These are phyloP conservation scores for Premnoplex brunnescens DNA, from an alignment of 2,797 vertebrate species.

Conservation along the genomic window DNA sequence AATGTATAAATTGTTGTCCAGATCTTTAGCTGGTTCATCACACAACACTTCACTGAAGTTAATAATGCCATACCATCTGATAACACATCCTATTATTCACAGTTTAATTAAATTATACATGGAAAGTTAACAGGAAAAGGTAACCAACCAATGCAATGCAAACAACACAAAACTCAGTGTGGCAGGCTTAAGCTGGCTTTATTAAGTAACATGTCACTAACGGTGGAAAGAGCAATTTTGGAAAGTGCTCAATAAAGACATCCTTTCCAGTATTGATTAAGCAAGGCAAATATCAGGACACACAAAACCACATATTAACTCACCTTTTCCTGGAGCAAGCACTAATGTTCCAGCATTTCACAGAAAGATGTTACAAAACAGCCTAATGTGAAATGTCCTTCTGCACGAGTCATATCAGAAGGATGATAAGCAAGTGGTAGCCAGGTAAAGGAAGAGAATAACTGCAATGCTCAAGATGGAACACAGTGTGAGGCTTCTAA, in stretches of 20 bases:
- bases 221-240: background rate
- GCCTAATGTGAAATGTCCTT: background rate
- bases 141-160: background rate
- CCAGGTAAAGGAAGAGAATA: constrained; percentile 40
- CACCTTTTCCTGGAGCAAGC: constrained; percentile 57
- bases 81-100: background rate
- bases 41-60: background rate
- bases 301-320: background rate
- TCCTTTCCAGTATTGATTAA: constrained; percentile 29
- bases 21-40: background rate
- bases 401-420: background rate
- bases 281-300: background rate
- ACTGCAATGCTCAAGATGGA: rapidly evolving
- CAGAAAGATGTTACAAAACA: constrained; percentile 61
- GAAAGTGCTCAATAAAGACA: constrained; percentile 23
- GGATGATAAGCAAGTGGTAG: constrained; percentile 15
- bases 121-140: constrained; percentile 22
- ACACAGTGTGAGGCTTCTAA: background rate
- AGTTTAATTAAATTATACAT: constrained; percentile 2
- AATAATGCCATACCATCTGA: background rate
- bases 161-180: background rate
- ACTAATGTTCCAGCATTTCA: background rate
- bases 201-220: background rate
- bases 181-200: constrained; percentile 34
- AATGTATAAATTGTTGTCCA: background rate